These are phyloP conservation scores for Lepidothrix coronata DNA, from an alignment of 2,113 vertebrate species.

Conservation along the genomic window DNA sequence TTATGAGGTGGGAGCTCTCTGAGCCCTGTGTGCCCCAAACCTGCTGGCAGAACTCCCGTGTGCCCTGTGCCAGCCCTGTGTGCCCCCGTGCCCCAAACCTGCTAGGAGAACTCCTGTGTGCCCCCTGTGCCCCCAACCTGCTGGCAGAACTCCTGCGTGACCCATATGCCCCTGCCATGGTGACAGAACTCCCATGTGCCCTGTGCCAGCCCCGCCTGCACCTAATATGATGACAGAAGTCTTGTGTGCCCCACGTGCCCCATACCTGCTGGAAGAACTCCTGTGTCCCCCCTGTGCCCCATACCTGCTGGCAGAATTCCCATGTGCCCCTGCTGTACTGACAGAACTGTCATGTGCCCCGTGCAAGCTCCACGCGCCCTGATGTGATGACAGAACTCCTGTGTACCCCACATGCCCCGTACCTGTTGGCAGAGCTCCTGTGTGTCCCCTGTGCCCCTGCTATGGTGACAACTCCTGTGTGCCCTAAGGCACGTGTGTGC, in stretches of 20 bases:
- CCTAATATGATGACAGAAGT: neutral
- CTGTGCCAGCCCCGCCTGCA: no score
- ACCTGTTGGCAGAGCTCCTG: slow-evolving; percentile 91
- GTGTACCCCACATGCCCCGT: neutral
- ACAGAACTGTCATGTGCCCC: no score
- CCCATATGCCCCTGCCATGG: no score
- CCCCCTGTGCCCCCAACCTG: neutral
- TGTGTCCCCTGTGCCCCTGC: no score
- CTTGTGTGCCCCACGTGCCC: neutral
- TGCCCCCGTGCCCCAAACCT: slow-evolving; percentile 60
- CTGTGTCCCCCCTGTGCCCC: no score
- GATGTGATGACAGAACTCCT: no score
- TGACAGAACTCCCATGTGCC: neutral
- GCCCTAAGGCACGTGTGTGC: no score
- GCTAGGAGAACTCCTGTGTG: slow-evolving; percentile 83
- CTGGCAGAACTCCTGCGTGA: neutral
- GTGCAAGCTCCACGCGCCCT: no score
- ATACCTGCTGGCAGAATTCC: no score
- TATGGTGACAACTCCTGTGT: no score
- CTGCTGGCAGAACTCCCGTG: slow-evolving; percentile 87
- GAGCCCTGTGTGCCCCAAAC: neutral
- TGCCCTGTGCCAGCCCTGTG: neutral
- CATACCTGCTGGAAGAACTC: neutral
- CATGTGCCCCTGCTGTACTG: no score
- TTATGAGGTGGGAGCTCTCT: neutral